Base-by-base conservation (phyloP, 2,888 invertebrate genomes). In the Iselma pallidipennis region DNA sequence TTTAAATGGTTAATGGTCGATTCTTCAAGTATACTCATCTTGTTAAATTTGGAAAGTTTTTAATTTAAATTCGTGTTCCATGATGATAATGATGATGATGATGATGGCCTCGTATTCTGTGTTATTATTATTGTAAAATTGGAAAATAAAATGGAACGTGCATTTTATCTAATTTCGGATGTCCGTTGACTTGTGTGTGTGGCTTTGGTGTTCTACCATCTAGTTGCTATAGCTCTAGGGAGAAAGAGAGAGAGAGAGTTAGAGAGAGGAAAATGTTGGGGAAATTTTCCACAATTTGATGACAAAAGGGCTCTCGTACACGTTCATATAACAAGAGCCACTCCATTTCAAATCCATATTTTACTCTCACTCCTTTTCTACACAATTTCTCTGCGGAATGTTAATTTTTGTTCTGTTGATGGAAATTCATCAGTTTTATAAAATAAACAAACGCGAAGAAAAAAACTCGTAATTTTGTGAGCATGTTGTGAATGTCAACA, bases 261-360 rank as follows among this genome's bases (percentile, higher is more conserved):
- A n/a, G n/a, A n/a, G n/a, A n/a, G n/a, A n/a, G n/a, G n/a, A n/a
- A n/a, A 21, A 45, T 45, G 12, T 19, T 21, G 45, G 21, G 45
- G 45, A 9, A 33, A 33, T 33, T 33, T 14, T 14, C 19, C 19
- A 45, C 16, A 10, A 12, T 45, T 33, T 45, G n/a, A n/a, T 45
- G 45, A 45, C 21, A 45, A 45, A 45, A 45, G 45, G 21, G 21
- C 29, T 29, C 45, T 45, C 45, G 21, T 45, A 21, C 45, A 45
- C 45, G 45, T 45, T 45, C 45, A 21, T 45, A 19, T 33, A 45
- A 19, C 21, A 45, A 45, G 45, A 45, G 12, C 21, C 45, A 45
- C 45, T 45, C 21, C 45, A 45, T 45, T 21, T 45, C 45, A 45
- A 45, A 45, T 45, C 45, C 45, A 45, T 45, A 45, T 45, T 45